phyloP scores from a whole-genome alignment of 2,797 vertebrate genomes.

The Fratercula arctica region DNA sequence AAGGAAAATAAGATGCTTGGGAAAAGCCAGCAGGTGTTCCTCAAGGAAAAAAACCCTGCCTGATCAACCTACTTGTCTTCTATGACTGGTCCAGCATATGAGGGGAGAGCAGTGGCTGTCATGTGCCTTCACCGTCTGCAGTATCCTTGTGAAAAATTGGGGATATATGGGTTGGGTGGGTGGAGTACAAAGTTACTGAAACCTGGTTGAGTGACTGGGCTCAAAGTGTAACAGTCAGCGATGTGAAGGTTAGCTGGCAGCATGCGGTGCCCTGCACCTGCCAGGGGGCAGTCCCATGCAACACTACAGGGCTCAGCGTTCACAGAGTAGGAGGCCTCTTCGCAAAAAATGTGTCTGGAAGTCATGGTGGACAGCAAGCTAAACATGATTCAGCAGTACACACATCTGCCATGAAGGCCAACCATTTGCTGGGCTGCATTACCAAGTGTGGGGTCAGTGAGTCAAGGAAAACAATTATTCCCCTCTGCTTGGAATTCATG shows the following conservation, averaged over 20 bases:
- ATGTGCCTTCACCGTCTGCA: not conserved
- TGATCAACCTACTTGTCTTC: not conserved
- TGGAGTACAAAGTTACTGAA: not conserved
- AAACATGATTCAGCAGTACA: not conserved
- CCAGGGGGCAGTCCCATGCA: not conserved
- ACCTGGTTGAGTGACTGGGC: not conserved
- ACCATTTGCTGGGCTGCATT: not conserved
- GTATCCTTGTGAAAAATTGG: not conserved
- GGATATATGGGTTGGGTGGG: not conserved
- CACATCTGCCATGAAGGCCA: not conserved
- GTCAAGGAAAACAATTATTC: not conserved
- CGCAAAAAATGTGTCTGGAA: not conserved
- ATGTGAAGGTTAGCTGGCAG: not conserved
- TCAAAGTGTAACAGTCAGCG: not conserved
- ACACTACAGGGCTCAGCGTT: not conserved
- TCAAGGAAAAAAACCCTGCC: not conserved
- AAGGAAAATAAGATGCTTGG: not conserved
- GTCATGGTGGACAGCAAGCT: not conserved
- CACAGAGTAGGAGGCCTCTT: not conserved
- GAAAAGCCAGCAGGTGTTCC: not conserved
- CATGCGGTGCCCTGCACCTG: not conserved
- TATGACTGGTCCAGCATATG: not conserved
- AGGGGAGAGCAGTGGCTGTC: not conserved
- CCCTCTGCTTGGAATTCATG: not conserved
- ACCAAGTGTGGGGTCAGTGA: not conserved